Evolutionary conservation across 2,888 invertebrate species (phyloP).

Genomic region (Chamaedrilus cognettii): DNA sequence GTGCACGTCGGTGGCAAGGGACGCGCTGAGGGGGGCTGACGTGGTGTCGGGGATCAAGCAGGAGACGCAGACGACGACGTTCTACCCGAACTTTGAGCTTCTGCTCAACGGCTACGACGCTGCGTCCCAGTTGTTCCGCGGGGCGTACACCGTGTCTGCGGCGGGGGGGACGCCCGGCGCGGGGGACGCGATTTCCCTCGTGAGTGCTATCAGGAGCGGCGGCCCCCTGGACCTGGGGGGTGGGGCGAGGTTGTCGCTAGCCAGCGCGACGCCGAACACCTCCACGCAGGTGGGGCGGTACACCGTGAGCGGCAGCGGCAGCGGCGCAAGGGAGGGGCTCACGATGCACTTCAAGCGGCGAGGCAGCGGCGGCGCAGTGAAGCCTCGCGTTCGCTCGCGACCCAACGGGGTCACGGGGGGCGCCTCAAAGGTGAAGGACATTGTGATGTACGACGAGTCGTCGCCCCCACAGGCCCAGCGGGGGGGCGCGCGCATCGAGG

Average conservation of each 20-base stretch:
- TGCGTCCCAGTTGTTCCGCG: too few relatives aligned
- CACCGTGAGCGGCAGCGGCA: constrained; percentile 6
- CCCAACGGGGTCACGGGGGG: too few relatives aligned
- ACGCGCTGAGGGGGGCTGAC: background rate
- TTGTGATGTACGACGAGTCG: constrained; percentile 36
- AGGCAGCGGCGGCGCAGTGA: constrained; percentile 17
- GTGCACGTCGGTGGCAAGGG: background rate
- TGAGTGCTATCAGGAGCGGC: background rate
- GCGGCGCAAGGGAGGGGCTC: constrained; percentile 26
- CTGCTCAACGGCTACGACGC: too few relatives aligned
- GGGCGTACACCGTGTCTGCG: too few relatives aligned
- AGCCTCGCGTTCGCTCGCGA: too few relatives aligned
- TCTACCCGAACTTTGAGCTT: too few relatives aligned
- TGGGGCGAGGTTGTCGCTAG: background rate
- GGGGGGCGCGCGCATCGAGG: constrained; percentile 32
- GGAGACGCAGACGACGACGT: too few relatives aligned
- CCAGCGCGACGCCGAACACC: too few relatives aligned
- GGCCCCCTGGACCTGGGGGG: background rate
- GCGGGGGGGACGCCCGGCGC: too few relatives aligned
- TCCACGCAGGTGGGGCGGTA: too few relatives aligned
- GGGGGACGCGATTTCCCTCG: too few relatives aligned
- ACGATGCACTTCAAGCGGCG: constrained; percentile 33
- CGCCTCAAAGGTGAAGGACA: constrained; percentile 34
- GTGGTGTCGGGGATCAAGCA: too few relatives aligned
- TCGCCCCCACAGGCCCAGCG: constrained; percentile 31